Percentiles rank a stretch among this genome's conserved stretches.
These are phyloP conservation scores for Lutjanus campechanus DNA, from an alignment of 2,797 vertebrate genomes.

Conservation along the genomic window DNA sequence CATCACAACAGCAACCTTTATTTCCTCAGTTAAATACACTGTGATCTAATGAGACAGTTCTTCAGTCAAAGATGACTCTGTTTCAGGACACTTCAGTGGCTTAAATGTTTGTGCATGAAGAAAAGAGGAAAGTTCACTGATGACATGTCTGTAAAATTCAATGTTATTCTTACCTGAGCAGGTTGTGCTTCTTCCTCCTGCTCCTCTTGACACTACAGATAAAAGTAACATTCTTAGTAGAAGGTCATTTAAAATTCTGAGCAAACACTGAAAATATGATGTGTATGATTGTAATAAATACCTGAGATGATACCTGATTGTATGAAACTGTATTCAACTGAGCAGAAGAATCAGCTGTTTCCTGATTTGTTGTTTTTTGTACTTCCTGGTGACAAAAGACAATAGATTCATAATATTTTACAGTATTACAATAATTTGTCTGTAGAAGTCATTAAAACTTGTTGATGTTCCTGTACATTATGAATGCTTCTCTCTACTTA, in stretches of 20 bases:
- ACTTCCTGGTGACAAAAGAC: neutral
- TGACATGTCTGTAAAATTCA: too few relatives aligned
- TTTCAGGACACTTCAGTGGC: neutral
- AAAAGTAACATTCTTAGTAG: neutral
- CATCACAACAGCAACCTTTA: neutral
- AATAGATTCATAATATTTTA: too few relatives aligned
- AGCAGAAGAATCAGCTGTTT: neutral
- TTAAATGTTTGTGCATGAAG: neutral
- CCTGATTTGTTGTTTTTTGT: neutral
- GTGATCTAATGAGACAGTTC: neutral
- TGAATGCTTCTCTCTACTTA: neutral
- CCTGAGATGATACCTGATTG: neutral
- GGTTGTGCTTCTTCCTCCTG: neutral
- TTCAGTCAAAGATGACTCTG: neutral
- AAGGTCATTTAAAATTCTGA: neutral
- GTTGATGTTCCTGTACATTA: neutral
- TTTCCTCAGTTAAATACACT: neutral
- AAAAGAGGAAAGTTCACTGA: neutral
- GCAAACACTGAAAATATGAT: neutral
- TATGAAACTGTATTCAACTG: neutral
- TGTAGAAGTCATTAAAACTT: neutral
- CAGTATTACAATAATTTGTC: neutral
- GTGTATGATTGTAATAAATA: neutral
- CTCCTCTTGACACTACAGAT: neutral
- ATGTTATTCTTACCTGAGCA: conserved; percentile 12